Base-by-base conservation (phyloP, 2,797 vertebrate species). In the Microctenopoma steveboyesi region DNA sequence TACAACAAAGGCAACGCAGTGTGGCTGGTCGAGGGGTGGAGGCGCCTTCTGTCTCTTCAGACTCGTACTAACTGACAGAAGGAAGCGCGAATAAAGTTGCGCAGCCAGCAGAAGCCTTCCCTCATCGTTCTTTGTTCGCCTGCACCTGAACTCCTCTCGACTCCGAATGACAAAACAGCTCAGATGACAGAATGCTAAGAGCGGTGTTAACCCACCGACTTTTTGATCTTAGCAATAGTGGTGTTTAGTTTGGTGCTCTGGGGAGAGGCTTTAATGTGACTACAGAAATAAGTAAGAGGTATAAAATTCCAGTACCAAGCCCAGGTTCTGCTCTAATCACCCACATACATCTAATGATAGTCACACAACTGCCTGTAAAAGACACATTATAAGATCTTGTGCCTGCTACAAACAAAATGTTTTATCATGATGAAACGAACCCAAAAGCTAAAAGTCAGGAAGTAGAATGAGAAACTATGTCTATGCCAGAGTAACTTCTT, bases 121-220 rank as follows among this genome's bases (percentile, higher is more conserved):
- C 28, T 82, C 69, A 5, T 55, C 18, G 5, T 7, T 73, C 80
- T 83, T 74, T 80, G 75, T 83, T 88, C 75, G 84, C 86, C 85
- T 81, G 57, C 57, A 52, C 67, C 72, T 88, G 82, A 91, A 89
- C 85, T 73, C 76, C 0, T 40, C 40, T n/a, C 35, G 60, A 54
- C 63, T 66, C 71, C 7, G 40, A 66, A 46, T 64, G 74, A 64
- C 70, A 72, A 55, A 81, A 18, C 72, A 70, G 61, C 65, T 76
- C 64, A 49, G 53, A 74, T 82, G 56, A 9, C 50, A 0, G 55
- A 54, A 39, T 55, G 13, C 56, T 2, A 75, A 71, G 71, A 45
- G 39, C 50, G 39, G 57, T n/a, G 72, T 33, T 53, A 69, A 22
- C 74, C 47, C 37, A 1, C 7, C 22, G 4, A 56, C 69, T 50